phyloP scores from a whole-genome alignment of 2,888 invertebrate species.

The Torymus tubicola region DNA sequence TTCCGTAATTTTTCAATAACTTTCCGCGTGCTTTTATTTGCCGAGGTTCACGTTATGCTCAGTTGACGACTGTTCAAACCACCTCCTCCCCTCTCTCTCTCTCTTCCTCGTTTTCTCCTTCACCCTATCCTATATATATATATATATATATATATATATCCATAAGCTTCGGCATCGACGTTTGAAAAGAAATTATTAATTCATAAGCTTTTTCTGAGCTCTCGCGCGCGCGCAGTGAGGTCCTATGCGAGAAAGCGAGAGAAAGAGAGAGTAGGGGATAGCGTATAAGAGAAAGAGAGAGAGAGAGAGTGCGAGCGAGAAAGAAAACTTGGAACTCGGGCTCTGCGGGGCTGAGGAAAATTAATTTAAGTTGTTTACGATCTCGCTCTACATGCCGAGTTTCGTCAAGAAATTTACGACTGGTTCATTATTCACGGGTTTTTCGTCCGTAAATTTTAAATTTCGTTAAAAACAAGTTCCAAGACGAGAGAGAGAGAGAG shows the following conservation, averaged over 20 bases:
- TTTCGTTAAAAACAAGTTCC: conserved; percentile 30
- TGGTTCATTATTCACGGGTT: conserved; percentile 34
- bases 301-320: too few species aligned
- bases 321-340: conserved; percentile 14
- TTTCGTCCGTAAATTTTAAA: conserved; percentile 29
- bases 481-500: too few species aligned
- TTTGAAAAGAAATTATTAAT: conserved; percentile 26
- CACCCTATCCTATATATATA: too few species aligned
- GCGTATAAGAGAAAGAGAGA: too few species aligned
- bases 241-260: not conserved
- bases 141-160: too few species aligned
- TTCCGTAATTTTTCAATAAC: conserved; percentile 14
- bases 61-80: too few species aligned
- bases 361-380: conserved; percentile 44
- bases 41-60: too few species aligned
- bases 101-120: too few species aligned
- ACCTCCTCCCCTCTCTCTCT: too few species aligned
- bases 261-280: too few species aligned
- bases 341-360: conserved; percentile 4
- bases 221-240: not conserved
- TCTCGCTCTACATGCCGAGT: conserved; percentile 3
- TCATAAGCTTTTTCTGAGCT: conserved; percentile 29
- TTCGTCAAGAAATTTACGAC: conserved; percentile 44
- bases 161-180: not conserved
- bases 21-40: conserved; percentile 12